These are phyloP conservation scores for Pollicipes pollicipes DNA, from an alignment of 1,140 invertebrate species.

Conservation along the genomic window DNA sequence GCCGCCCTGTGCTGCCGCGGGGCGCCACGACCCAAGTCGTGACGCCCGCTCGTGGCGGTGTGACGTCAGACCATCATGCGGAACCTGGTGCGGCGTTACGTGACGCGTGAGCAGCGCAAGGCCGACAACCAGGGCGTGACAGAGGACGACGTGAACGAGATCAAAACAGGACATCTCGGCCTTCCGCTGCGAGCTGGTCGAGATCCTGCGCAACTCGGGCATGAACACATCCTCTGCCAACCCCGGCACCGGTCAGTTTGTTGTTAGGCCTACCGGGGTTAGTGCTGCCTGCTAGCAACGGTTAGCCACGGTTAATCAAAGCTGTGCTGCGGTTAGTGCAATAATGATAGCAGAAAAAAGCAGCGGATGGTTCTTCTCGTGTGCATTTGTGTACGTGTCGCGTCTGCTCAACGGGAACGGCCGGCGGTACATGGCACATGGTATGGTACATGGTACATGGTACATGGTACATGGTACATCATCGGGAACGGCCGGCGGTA, in stretches of 20 bases:
- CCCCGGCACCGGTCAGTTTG: conserved; percentile 31
- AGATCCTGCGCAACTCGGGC: conserved; percentile 81
- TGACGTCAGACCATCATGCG: conserved; percentile 68
- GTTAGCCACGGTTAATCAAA: not conserved
- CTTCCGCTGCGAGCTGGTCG: conserved; percentile 83
- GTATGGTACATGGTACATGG: no score
- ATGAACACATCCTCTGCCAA: conserved; percentile 70
- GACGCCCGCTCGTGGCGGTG: not conserved
- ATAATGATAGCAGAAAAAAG: not conserved
- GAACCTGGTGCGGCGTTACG: conserved; percentile 83
- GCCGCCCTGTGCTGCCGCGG: no score
- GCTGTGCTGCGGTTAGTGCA: not conserved
- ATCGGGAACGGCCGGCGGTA: no score
- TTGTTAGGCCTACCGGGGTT: conserved; percentile 18
- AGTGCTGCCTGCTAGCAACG: conserved; percentile 12
- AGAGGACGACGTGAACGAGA: conserved; percentile 96
- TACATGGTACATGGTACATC: no score
- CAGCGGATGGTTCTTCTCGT: no score
- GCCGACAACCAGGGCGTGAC: conserved; percentile 91
- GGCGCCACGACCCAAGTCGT: no score
- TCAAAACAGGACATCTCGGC: conserved; percentile 95
- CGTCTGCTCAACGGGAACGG: no score
- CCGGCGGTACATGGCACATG: no score
- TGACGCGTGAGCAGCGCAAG: conserved; percentile 84
- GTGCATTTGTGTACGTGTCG: no score